phyloP scores from a whole-genome alignment of 2,888 invertebrate genomes.

The Nymphalis polychloros region DNA sequence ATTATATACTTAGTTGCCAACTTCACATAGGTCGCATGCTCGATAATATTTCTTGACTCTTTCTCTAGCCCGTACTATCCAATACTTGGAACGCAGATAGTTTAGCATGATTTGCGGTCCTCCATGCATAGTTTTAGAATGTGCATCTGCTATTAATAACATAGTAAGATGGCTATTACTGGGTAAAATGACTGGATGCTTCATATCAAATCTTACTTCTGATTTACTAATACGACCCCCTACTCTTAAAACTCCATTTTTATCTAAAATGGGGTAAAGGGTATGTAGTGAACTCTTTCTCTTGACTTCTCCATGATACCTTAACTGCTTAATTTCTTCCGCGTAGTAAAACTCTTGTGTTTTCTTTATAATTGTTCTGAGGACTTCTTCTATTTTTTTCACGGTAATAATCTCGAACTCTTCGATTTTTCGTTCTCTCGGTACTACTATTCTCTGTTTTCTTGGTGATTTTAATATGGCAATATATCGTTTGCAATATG shows the following conservation, averaged over 20 bases:
- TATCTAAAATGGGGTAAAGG: constrained; percentile 40
- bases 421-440: not conserved
- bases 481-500: not conserved
- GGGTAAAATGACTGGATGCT: constrained; percentile 42
- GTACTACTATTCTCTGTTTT: not conserved
- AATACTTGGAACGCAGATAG: constrained; percentile 35
- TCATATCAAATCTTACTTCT: constrained; percentile 24
- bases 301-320: not conserved
- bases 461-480: too few relatives aligned
- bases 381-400: too few relatives aligned
- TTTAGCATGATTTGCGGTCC: constrained; percentile 37
- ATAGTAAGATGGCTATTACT: constrained; percentile 36
- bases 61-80: constrained; percentile 23
- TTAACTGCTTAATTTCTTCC: not conserved
- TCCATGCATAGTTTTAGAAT: constrained; percentile 39
- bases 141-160: constrained; percentile 42
- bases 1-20: too few relatives aligned
- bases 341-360: not conserved
- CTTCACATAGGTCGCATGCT: not conserved
- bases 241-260: constrained; percentile 39
- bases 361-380: too few relatives aligned
- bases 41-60: not conserved
- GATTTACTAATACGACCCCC: constrained; percentile 40
- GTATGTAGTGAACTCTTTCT: constrained; percentile 26
- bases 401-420: not conserved